phyloP scores from a whole-genome alignment of 2,888 invertebrate species.

The Ryuthela nishihirai region DNA sequence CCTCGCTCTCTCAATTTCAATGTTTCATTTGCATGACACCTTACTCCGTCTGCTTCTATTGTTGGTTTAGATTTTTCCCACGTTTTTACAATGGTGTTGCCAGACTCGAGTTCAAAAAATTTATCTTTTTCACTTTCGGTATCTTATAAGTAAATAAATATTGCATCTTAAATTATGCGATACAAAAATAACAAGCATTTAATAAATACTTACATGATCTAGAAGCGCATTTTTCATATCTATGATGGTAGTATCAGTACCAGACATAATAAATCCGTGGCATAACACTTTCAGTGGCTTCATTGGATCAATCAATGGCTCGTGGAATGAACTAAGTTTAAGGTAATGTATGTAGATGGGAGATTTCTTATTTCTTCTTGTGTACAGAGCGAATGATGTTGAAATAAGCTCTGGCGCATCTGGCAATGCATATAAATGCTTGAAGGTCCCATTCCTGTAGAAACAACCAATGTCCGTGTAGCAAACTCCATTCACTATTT shows the following conservation, averaged over 20 bases:
- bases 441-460: conserved; percentile 15
- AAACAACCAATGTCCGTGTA: conserved; percentile 20
- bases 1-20: too few relatives aligned
- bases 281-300: not conserved
- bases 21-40: too few relatives aligned
- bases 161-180: too few relatives aligned
- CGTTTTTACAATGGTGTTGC: too few relatives aligned
- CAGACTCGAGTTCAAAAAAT: too few relatives aligned
- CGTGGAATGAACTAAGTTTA: not conserved
- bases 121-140: too few relatives aligned
- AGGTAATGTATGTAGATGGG: not conserved
- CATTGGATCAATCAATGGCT: not conserved
- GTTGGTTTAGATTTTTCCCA: too few relatives aligned
- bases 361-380: not conserved
- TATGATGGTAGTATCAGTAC: not conserved
- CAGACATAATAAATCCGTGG: conserved; percentile 3
- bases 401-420: conserved; percentile 10
- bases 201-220: conserved; percentile 5
- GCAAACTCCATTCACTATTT: conserved; percentile 12
- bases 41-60: too few relatives aligned
- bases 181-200: too few relatives aligned
- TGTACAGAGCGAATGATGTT: conserved; percentile 6
- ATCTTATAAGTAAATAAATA: too few relatives aligned
- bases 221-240: conserved; percentile 5
- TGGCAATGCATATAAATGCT: conserved; percentile 7